Base-by-base conservation (phyloP, 2,888 invertebrate genomes). In the Iphiclides podalirius region DNA sequence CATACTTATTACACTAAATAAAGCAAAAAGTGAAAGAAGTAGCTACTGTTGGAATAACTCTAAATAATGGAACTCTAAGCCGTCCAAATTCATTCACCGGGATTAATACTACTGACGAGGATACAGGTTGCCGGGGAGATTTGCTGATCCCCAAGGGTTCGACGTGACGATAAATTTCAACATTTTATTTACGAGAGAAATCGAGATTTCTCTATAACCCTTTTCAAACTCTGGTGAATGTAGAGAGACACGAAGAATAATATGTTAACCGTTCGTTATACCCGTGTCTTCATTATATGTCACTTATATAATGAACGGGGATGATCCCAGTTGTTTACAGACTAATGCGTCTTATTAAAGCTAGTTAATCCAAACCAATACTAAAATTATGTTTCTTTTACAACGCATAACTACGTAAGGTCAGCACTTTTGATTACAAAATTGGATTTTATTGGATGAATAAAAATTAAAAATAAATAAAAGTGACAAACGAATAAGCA, bases 151-250 rank as follows among this genome's bases (percentile, higher is more conserved):
- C 52, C 52, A 62, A 59, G 62, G 64, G 60, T 67, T 63, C 57
- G 52, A 62, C 31, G 35, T 55, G 61, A 59, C 64, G 65, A 72
- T 75, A 71, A 75, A 75, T 76, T 64, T 66, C 61, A 70, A 66
- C 57, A 59, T 64, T 65, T 59, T 59, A 63, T 70, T 70, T 72
- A 64, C 57, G 66, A 61, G 57, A 62, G 58, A 54, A 67, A 16
- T n/a, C 45, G 12, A 44, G 14, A 36, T 26, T 64, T 60, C 55
- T 57, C 52, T 53, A 53, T 61, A 63, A 72, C 72, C 75, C 70
- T 71, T 67, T 63, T 73, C 72, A 73, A 74, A 67, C 67, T 71
- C 55, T 48, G 52, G 47, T 40, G 43, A 63, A 61, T 62, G 58
- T 59, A 52, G 59, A 59, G 54, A 60, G 54, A 52, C 53, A 53